Evolutionary conservation across 2,888 invertebrate genomes (phyloP).

Genomic region (Phymatocera aterrima): DNA sequence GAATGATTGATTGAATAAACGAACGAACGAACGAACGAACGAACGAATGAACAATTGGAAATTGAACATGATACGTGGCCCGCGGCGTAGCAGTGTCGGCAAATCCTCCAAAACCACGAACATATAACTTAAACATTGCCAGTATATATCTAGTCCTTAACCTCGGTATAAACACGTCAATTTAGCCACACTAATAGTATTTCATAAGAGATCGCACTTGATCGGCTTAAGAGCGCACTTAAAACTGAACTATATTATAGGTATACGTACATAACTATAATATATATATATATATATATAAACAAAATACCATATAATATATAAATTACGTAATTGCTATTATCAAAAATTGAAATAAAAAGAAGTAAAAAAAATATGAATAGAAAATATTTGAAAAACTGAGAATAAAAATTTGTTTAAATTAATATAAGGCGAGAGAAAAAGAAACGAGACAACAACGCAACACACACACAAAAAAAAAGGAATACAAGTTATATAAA

Average conservation of each 20-base stretch:
- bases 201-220: constrained; percentile 58
- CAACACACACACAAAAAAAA: constrained; percentile 21
- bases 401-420: constrained; percentile 16
- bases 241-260: constrained; percentile 46
- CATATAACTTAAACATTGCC: constrained; percentile 60
- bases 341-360: constrained; percentile 33
- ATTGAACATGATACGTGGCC: not conserved
- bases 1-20: not conserved
- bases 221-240: constrained; percentile 54
- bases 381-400: constrained; percentile 3
- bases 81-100: constrained; percentile 21
- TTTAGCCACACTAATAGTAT: constrained; percentile 71
- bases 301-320: constrained; percentile 18
- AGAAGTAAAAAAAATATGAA: not conserved
- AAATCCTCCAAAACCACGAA: constrained; percentile 48
- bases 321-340: constrained; percentile 48
- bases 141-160: constrained; percentile 66
- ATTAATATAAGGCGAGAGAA: no score
- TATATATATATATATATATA: constrained; percentile 1
- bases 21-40: not conserved
- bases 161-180: constrained; percentile 73
- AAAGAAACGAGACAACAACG: constrained; percentile 19
- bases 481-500: not conserved
- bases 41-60: not conserved
- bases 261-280: constrained; percentile 41